Evolutionary conservation across 2,113 vertebrate genomes (phyloP), one percentile per base, ranked within the genome.

Genomic region (Semicossyphus pulcher): DNA sequence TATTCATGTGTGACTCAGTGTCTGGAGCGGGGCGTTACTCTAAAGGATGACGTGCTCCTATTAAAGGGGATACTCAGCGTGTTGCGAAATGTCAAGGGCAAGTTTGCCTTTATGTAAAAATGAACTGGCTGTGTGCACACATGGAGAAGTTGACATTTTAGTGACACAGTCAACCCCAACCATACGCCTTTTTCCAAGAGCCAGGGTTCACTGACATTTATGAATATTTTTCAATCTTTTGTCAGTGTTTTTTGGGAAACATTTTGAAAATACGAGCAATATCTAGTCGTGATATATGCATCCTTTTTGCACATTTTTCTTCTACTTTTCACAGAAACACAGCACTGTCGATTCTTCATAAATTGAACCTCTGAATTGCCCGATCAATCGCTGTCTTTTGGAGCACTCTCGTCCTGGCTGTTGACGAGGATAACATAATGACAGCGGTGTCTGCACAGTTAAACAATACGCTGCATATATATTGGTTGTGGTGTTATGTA

Each of bases 61-160:
- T 85, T 81, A 85, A 80, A 77, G 57, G 44, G 58, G 56, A 71
- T 34, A 75, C 70, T 81, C 66, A 60, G 66, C 52, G 31, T 31
- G 63, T 76, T 5, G n/a, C 44, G 56, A 86, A 89, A 90, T 86
- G 85, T 87, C 89, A 89, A 90, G 85, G 87, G 68, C 83, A 87
- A 75, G 63, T 81, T 76, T 20, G 52, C 42, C 52, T 72, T 77
- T 51, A 73, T 81, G 73, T 72, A 68, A 72, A 71, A 78, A 47
- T 63, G 20, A 76, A 73, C 23, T 20, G 10, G 68, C 48, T 25
- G 28, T 23, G 58, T 66, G 54, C 58, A 39, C 53, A 23, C 44
- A 36, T 28, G 51, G 44, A 28, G 60, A 62, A 58, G 41, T 16
- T 84, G 72, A 84, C 80, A 84, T 88, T 84, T 86, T 12, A 49